A percentile compares a stretch with the other conserved stretches of the same genome.
phyloP scores from a whole-genome alignment of 2,113 vertebrate species.

The Hystrix cristata region DNA sequence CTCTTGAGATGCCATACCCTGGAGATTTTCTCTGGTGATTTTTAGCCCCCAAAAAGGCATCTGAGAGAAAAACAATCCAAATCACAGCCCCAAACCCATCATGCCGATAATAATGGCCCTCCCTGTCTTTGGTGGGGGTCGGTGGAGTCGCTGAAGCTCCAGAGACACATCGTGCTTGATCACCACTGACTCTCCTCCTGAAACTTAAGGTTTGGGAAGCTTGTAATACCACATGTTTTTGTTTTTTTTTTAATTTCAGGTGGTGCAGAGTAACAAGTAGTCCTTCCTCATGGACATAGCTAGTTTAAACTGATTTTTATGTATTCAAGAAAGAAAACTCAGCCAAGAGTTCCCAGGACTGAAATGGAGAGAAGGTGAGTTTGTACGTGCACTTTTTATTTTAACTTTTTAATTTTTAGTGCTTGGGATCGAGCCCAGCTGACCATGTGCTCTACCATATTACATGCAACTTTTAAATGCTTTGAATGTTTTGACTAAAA shows the following conservation, averaged over 20 bases:
- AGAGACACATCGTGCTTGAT: background rate
- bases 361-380: constrained; percentile 37
- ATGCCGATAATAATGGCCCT: background rate
- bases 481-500: constrained; percentile 41
- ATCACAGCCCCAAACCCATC: background rate
- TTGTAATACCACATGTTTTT: background rate
- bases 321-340: background rate
- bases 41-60: accelerated
- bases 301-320: constrained; percentile 61
- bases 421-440: background rate
- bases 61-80: background rate
- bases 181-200: background rate
- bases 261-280: background rate
- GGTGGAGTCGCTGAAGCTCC: background rate
- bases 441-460: background rate
- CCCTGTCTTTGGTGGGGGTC: background rate
- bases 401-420: background rate
- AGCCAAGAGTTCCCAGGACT: constrained; percentile 25
- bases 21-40: constrained; percentile 21
- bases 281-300: background rate
- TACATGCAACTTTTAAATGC: constrained; percentile 10
- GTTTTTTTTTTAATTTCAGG: constrained; percentile 18
- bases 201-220: background rate
- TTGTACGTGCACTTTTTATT: background rate
- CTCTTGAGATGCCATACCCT: constrained; percentile 29